Evolutionary conservation across 2,113 vertebrate genomes (phyloP).

Genomic region (Pseudopipra pipra): DNA sequence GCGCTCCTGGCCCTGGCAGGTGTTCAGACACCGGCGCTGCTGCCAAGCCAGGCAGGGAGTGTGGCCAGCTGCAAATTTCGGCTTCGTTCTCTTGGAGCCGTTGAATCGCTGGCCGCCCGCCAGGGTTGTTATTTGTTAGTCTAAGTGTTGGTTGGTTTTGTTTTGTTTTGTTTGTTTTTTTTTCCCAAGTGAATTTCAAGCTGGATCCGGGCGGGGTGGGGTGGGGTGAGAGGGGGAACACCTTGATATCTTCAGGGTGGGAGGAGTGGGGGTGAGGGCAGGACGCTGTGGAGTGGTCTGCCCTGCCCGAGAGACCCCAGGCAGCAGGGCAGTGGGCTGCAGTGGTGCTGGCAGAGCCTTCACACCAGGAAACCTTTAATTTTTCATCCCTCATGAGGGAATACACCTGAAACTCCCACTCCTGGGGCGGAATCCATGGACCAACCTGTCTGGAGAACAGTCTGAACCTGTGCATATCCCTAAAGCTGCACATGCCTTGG

Average conservation of each 20-base stretch:
- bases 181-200: conserved; percentile 55
- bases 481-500: rapidly evolving
- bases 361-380: not conserved
- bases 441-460: not conserved
- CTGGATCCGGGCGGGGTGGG: not conserved
- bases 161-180: not conserved
- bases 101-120: conserved; percentile 23
- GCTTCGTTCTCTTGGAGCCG: conserved; percentile 23
- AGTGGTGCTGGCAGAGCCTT: not conserved
- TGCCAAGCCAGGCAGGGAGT: conserved; percentile 37
- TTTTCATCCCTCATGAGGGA: not conserved
- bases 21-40: not conserved
- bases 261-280: not conserved
- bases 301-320: not conserved
- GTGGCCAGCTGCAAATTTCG: conserved; percentile 51
- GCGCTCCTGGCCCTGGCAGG: conserved; percentile 19
- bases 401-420: rapidly evolving
- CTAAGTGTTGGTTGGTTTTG: not conserved
- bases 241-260: rapidly evolving
- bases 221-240: not conserved
- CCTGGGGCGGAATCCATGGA: rapidly evolving
- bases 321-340: not conserved
- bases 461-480: not conserved
- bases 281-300: rapidly evolving
- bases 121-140: conserved; percentile 49